Evolutionary conservation across 2,888 invertebrate genomes (phyloP), one percentile per base, ranked within the genome.

Genomic region (Dynastes maya): DNA sequence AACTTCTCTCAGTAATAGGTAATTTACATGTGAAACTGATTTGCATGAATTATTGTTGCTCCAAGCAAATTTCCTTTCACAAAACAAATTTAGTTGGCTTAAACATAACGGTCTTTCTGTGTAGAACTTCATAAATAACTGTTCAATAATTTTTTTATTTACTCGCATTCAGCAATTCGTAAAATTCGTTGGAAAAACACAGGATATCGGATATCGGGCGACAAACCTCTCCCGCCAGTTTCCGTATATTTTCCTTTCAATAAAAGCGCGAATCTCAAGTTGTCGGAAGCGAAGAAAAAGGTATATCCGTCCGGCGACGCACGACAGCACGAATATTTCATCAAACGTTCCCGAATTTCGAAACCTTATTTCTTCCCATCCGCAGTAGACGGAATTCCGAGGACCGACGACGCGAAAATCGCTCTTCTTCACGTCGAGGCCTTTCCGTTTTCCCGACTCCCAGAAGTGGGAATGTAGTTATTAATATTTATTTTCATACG

Each of bases 401-500:
- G 51, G 45, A 1, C 45, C 45, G 45, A 9, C 51, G 51, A 22
- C 29, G 11, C 63, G 63, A 37, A 63, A 65, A 16, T 29, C 51
- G 68, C 29, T 51, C 68, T 27, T 51, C 27, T 45, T 45, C 45
- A 45, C 45, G 8, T 53, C 49, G 51, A 70, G 16, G 65, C 79
- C 71, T 77, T 76, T 68, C 61, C 67, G 53, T 76, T 37, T 63
- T 70, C 70, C n/a, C 71, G 72, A 27, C 53, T 78, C 51, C 61
- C 76, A 45, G 76, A 75, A 45, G 72, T 61, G 61, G 61, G 72
- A 74, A 61, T 61, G 40, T 74, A 74, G 72, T 74, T 74, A 74
- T 74, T 74, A 74, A 74, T 74, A 74, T 74, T 74, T 74, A 74
- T 74, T 63, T 61, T 74, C 61, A 74, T 74, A 61, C n/a, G 45